Evolutionary conservation across 2,113 vertebrate genomes (phyloP).

Genomic region (Enhydra lutris): DNA sequence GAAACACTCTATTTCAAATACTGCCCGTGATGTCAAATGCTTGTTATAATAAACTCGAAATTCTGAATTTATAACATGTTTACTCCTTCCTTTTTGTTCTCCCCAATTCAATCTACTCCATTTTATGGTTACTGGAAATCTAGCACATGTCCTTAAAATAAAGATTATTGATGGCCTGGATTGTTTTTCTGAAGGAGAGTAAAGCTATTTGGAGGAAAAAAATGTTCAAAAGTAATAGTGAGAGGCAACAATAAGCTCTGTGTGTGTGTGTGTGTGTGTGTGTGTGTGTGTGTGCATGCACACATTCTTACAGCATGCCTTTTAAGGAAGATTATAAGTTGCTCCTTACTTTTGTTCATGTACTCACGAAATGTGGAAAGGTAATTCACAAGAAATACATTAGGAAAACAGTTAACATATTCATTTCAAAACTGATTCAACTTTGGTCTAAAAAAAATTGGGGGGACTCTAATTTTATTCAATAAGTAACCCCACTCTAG

Average conservation of each 20-base stretch:
- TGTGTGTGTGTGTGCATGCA: neutral
- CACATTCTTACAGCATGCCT: neutral
- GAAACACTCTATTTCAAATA: neutral
- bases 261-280: neutral
- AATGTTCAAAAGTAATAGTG: neutral
- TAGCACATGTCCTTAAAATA: neutral
- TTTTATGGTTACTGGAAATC: neutral
- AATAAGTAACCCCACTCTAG: neutral
- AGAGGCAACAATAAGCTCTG: neutral
- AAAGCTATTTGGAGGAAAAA: neutral
- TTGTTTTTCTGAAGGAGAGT: neutral
- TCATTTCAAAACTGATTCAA: neutral
- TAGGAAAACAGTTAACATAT: neutral
- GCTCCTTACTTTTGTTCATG: neutral
- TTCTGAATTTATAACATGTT: neutral
- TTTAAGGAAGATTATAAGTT: neutral
- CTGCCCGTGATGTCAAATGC: neutral
- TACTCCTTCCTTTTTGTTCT: neutral
- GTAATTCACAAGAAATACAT: neutral
- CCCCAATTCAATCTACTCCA: neutral
- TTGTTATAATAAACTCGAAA: neutral
- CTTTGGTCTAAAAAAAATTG: neutral
- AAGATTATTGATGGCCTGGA: neutral
- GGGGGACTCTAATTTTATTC: conserved; percentile 27
- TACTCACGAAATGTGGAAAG: neutral